These are phyloP conservation scores for Periophthalmodon schlosseri DNA, from an alignment of 2,113 vertebrate genomes.

Conservation along the genomic window DNA sequence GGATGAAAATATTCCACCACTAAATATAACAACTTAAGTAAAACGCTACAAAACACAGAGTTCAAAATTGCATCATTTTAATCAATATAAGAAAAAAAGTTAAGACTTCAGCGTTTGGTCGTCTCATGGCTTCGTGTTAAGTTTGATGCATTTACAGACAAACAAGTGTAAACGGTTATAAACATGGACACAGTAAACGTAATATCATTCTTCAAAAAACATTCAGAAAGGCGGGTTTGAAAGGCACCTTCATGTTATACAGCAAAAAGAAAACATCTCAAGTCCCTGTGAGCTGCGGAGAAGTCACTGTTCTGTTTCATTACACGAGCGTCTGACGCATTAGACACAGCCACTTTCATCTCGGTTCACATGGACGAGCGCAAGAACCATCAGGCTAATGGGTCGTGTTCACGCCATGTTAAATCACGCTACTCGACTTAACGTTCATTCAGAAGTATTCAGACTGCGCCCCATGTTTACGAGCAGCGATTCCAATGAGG, in stretches of 20 bases:
- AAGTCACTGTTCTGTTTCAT: neutral
- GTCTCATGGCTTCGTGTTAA: constrained; percentile 48
- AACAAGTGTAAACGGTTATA: neutral
- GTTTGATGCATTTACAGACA: constrained; percentile 18
- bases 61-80: constrained; percentile 49
- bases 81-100: constrained; percentile 54
- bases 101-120: constrained; percentile 52
- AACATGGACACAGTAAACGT: neutral
- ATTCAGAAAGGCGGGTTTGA: constrained; percentile 13
- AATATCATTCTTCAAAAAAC: constrained; percentile 11
- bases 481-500: too few species aligned
- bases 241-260: constrained; percentile 53
- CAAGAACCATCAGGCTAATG: neutral
- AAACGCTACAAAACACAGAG: neutral
- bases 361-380: neutral
- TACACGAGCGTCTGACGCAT: neutral
- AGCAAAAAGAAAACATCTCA: neutral
- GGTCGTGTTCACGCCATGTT: neutral
- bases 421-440: too few species aligned
- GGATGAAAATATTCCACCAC: too few species aligned
- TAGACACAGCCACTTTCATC: neutral
- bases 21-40: neutral
- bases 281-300: neutral
- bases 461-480: too few species aligned
- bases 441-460: too few species aligned